Evolutionary conservation across 2,797 vertebrate genomes (phyloP).

Genomic region (Oceanodroma leucorhoa): DNA sequence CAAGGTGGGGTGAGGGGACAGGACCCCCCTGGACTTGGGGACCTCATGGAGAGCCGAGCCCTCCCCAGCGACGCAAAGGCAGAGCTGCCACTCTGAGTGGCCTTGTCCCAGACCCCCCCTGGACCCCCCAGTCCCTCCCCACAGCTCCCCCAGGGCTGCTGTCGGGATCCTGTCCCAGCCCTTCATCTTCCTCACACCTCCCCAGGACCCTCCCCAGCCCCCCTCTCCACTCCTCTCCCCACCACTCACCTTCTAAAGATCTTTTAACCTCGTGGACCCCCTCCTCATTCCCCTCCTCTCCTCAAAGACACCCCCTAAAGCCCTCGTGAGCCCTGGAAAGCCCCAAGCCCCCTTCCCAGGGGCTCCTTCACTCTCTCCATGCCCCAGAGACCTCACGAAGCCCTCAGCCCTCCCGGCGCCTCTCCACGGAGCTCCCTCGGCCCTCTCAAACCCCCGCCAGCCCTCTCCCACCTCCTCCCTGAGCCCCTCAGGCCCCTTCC

Average conservation of each 20-base stretch:
- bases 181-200: neutral
- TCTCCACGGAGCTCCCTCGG: neutral
- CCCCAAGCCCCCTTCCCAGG: neutral
- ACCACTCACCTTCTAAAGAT: neutral
- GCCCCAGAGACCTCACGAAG: neutral
- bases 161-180: accelerated
- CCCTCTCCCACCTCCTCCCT: neutral
- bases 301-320: neutral
- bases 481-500: neutral
- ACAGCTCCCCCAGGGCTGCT: neutral
- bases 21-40: neutral
- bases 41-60: neutral
- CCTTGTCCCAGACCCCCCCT: too few species aligned
- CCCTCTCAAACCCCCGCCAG: neutral
- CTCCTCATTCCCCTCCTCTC: neutral
- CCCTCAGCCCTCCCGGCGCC: neutral
- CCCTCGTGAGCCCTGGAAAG: neutral
- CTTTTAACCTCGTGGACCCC: accelerated
- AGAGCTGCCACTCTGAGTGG: accelerated
- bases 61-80: neutral
- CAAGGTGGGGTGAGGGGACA: neutral
- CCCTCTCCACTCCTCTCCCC: neutral
- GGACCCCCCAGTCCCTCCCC: too few species aligned
- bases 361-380: neutral
- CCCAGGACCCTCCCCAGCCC: too few species aligned